Evolutionary conservation across 2,113 vertebrate species (phyloP), one percentile per base, ranked within the genome.

Genomic region (Puntigrus tetrazona): DNA sequence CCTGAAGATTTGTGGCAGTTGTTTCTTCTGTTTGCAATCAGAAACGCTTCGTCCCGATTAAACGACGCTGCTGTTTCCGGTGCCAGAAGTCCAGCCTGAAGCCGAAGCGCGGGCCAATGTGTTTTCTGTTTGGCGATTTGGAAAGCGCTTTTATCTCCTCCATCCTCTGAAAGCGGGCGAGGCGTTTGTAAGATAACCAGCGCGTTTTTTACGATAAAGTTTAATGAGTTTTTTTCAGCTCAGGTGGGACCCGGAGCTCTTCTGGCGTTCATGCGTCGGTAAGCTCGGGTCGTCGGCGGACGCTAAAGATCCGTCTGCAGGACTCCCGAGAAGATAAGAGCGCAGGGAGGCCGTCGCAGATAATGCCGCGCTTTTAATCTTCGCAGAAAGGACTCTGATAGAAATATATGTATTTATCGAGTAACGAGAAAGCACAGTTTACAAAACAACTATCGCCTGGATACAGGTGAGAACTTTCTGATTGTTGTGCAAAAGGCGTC

Each of bases 161-260:
- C 18, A 22, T 69, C 20, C 31, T 69, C 65, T 22, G 65, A 69
- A 36, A n/a, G n/a, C 31, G 22, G 65, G 31, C 65, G 31, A 10
- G 31, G 18, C 65, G 10, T 65, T 69, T 36, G 31, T 36, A 22
- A 69, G 65, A 69, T 69, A 69, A 36, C 65, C 63, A 2, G 31
- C 4, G 65, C 18, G 0, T 36, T 69, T n/a, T 36, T 31, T 8
- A 36, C 4, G 65, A 69, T 69, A 69, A 69, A 69, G 65, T 22
- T 10, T 69, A 69, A 69, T 69, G 65, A 69, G 65, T 36, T 67
- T 69, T n/a, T 36, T 69, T 36, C 31, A 69, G 65, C 50, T 55
- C 18, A 22, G 50, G 20, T 55, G 50, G 50, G 7, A 55, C 50
- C 50, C 22, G 50, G 8, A 22, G 18, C 65, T n/a, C n/a, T 69